A percentile compares a stretch with the other conserved stretches of the same genome.
Conservation (phyloP, 2,113 vertebrate genomes). For the Ceyx margarethae region DNA sequence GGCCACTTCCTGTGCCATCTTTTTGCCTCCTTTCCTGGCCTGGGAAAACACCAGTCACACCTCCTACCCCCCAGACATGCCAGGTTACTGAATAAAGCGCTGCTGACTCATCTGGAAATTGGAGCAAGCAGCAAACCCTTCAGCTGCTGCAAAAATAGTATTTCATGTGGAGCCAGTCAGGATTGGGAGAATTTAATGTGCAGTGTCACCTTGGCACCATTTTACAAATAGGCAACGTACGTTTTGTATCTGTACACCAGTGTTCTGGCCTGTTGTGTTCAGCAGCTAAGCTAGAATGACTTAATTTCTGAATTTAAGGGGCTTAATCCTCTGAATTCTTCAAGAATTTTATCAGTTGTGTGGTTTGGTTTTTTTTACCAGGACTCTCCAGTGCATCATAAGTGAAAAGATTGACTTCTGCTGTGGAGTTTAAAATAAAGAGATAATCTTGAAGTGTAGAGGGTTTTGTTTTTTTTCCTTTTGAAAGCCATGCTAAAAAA, state of each 20-base stretch:
- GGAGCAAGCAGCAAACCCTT: neutral
- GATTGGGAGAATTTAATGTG: neutral
- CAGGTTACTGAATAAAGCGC: neutral
- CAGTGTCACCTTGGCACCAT: neutral
- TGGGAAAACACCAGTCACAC: neutral
- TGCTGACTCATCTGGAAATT: neutral
- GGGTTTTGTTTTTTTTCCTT: neutral
- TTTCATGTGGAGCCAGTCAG: neutral
- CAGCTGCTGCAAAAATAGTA: neutral
- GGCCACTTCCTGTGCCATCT: rapidly evolving
- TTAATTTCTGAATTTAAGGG: neutral
- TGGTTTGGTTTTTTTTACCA: neutral
- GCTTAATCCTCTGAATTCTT: neutral
- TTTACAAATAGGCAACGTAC: no score
- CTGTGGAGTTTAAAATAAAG: neutral
- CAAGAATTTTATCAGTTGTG: neutral
- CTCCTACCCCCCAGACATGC: rapidly evolving
- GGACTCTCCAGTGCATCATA: neutral
- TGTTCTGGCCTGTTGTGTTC: neutral
- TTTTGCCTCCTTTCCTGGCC: neutral
- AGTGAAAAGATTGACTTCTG: neutral
- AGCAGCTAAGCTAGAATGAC: neutral
- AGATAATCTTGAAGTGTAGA: neutral
- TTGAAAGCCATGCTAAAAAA: neutral
- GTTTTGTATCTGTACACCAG: neutral